Conservation (phyloP, 2,797 vertebrate species). For the Myotis planiceps region DNA sequence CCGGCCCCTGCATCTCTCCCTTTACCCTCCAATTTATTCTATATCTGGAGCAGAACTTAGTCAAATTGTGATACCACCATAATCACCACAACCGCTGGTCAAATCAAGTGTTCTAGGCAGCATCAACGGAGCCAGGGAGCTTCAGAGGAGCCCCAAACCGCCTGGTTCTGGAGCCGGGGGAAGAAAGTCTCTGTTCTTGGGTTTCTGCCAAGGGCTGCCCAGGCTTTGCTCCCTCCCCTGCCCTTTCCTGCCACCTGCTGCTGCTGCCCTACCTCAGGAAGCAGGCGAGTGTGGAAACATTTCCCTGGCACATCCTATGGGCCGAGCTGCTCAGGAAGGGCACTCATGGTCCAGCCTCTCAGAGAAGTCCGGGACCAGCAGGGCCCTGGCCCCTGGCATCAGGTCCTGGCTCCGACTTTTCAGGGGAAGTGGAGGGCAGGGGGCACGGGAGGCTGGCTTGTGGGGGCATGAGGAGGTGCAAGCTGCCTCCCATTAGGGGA, state of each 20-base stretch:
- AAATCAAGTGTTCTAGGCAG: background rate
- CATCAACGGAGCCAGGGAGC: background rate
- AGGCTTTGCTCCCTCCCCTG: constrained; percentile 25
- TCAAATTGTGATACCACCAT: background rate
- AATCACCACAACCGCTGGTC: background rate
- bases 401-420: background rate
- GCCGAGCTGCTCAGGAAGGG: constrained; percentile 22
- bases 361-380: background rate
- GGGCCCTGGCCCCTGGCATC: background rate
- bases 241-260: constrained; percentile 67
- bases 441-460: background rate
- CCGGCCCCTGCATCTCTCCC: background rate
- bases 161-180: background rate
- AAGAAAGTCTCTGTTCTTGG: constrained; percentile 30
- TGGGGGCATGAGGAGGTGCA: background rate
- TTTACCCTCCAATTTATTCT: background rate
- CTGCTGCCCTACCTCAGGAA: constrained; percentile 28
- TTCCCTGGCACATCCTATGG: constrained; percentile 53
- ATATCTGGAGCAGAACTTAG: background rate
- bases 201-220: background rate
- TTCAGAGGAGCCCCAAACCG: background rate
- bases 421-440: background rate
- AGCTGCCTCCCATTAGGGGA: background rate
- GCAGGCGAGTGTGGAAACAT: constrained; percentile 51
- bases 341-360: background rate